Base-by-base conservation (phyloP, 2,113 vertebrate genomes). In the Oostethus manadensis region DNA sequence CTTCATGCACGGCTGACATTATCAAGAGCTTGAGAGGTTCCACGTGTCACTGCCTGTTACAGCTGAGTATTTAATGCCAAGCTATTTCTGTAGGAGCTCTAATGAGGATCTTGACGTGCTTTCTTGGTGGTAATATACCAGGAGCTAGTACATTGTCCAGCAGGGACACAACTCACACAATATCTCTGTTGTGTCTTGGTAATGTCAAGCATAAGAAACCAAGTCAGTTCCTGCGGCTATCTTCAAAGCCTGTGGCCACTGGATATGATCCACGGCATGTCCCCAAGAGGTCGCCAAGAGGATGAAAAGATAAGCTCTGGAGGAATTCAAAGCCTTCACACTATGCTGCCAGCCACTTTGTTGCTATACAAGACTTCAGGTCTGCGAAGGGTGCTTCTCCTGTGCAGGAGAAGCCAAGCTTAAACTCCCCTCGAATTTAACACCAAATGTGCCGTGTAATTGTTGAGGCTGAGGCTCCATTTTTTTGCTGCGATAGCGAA, bases 271-370 rank as follows among this genome's bases (percentile, higher is more conserved):
- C 70, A 66, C 20, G 44, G 58, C 70, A 60, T 16, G 44, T 80
- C 75, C 64, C 70, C 46, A 68, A 73, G 66, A 82, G 78, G 66
- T 80, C 63, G 45, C 68, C 68, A 71, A 76, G 78, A 71, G 75
- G 78, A 78, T 79, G 73, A 81, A 62, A 58, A 78, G 78, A 77
- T 79, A 84, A 81, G 65, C 67, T 57, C 43, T 50, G 63, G 47
- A 75, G 56, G 69, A 80, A 79, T 83, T 81, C 79, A 80, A 77
- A 76, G 74, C 61, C 68, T 74, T 72, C 70, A 66, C 59, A 22
- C 58, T 65, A n/a, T 49, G 51, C 69, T 55, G 66, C 61, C 33
- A 43, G 66, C 55, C 65, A 69, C 67, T 55, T 51, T 14, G 16
- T 35, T 22, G 7, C 62, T 18, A 60, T 68, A 77, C 62, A 44